These are phyloP conservation scores for Ochropacha duplaris DNA, from an alignment of 2,888 invertebrate genomes.

Conservation along the genomic window DNA sequence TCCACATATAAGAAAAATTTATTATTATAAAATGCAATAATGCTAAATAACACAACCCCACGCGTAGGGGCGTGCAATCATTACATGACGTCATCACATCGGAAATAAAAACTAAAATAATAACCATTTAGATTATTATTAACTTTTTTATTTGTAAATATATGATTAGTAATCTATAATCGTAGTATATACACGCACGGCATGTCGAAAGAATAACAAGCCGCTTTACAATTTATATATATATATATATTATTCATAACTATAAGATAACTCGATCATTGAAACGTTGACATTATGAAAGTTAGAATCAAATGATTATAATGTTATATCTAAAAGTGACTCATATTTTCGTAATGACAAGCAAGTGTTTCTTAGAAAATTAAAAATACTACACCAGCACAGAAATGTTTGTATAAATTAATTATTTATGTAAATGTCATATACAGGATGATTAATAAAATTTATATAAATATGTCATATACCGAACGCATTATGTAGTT, in stretches of 20 bases:
- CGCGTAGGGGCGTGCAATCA: slow-evolving; percentile 32
- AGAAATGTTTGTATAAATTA: no score
- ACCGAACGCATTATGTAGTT: no score
- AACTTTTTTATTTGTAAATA: slow-evolving; percentile 50
- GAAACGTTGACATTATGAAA: not conserved
- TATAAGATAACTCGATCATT: not conserved
- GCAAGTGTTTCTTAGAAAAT: no score
- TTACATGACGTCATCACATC: slow-evolving; percentile 33
- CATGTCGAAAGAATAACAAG: slow-evolving; percentile 8
- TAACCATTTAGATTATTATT: slow-evolving; percentile 25
- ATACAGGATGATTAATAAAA: no score
- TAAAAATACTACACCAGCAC: no score
- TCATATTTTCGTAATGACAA: not conserved
- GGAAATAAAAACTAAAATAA: slow-evolving; percentile 36
- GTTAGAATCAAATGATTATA: not conserved
- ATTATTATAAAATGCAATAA: slow-evolving; percentile 78
- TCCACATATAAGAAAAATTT: slow-evolving; percentile 80
- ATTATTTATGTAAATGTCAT: no score
- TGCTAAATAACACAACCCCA: slow-evolving; percentile 53
- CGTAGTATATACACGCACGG: slow-evolving; percentile 47
- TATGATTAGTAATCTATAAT: slow-evolving; percentile 48
- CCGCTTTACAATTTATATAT: not conserved
- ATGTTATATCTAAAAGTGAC: not conserved
- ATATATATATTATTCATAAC: not conserved
- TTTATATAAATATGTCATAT: no score